A percentile compares a stretch with the other conserved stretches of the same genome.
Evolutionary conservation across 2,888 invertebrate genomes (phyloP).

Genomic region (Spatulosminthurus flaviceps): DNA sequence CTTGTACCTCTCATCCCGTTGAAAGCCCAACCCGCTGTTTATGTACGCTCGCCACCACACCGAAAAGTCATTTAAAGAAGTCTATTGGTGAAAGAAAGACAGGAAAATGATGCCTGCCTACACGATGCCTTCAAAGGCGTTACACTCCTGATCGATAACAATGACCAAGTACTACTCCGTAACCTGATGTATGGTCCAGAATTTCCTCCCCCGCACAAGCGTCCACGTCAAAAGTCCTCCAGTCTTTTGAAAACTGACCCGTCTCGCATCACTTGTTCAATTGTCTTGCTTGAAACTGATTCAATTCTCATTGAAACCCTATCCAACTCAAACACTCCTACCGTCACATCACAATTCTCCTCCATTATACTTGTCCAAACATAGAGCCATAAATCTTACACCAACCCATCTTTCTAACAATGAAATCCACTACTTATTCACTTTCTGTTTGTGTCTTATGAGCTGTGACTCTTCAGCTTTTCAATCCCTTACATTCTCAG

Average conservation of each 20-base stretch:
- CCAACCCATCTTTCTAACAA: background rate
- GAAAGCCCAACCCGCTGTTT: conserved; percentile 10
- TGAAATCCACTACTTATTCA: background rate
- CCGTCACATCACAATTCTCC: conserved; percentile 4
- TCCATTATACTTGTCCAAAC: conserved; percentile 36
- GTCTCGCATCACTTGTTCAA: conserved; percentile 42
- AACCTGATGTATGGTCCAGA: conserved; percentile 19
- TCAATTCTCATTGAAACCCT: conserved; percentile 21
- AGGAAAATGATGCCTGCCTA: conserved; percentile 2
- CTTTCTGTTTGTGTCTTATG: background rate
- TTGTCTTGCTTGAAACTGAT: conserved; percentile 33
- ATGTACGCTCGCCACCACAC: conserved; percentile 2
- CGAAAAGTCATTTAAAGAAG: conserved; percentile 12
- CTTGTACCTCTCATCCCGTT: conserved; percentile 20
- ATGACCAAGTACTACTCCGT: conserved; percentile 21
- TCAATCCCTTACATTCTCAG: no score
- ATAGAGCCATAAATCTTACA: conserved; percentile 41
- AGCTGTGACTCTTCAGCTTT: background rate
- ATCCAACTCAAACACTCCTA: conserved; percentile 28
- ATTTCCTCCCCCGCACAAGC: conserved; percentile 29
- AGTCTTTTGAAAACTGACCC: conserved; percentile 42
- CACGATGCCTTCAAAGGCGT: background rate
- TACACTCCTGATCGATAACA: conserved; percentile 33
- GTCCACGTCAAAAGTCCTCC: conserved; percentile 16
- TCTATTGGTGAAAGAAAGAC: conserved; percentile 2